Percentiles rank a stretch among this genome's conserved stretches.
phyloP scores from a whole-genome alignment of 1,140 invertebrate species.

The Lethrus apterus region DNA sequence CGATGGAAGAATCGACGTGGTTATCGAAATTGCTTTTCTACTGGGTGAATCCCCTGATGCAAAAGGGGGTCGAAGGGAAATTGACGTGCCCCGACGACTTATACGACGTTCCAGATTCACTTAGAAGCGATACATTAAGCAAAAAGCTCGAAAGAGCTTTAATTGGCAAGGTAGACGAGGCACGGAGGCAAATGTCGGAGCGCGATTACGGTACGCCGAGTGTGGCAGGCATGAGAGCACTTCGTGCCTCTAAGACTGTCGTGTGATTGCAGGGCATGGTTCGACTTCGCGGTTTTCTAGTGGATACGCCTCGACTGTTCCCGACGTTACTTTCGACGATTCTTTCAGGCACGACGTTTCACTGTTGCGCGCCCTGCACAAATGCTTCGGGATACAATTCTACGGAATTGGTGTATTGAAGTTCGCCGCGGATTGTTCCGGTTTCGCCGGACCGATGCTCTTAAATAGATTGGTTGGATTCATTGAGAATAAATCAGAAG shows the following conservation, averaged over 20 bases:
- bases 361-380: slow-evolving; percentile 67
- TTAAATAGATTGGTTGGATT: slow-evolving; percentile 75
- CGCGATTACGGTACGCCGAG: not conserved
- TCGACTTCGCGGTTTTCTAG: not conserved
- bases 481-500: slow-evolving; percentile 65
- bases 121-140: slow-evolving; percentile 55
- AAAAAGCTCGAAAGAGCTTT: slow-evolving; percentile 49
- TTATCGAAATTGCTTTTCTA: slow-evolving; percentile 72
- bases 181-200: not conserved
- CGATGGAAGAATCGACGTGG: slow-evolving; percentile 65
- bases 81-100: slow-evolving; percentile 73
- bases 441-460: slow-evolving; percentile 84
- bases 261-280: slow-evolving; percentile 4
- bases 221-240: too few relatives aligned
- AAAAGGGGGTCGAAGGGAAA: slow-evolving; percentile 68
- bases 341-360: slow-evolving; percentile 46
- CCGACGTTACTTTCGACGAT: slow-evolving; percentile 5
- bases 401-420: slow-evolving; percentile 83
- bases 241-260: too few relatives aligned
- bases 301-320: slow-evolving; percentile 4
- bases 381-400: slow-evolving; percentile 80
- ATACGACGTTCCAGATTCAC: slow-evolving; percentile 70
- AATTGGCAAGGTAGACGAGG: slow-evolving; percentile 18
- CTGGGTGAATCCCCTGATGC: slow-evolving; percentile 82
- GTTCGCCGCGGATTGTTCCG: slow-evolving; percentile 71